A percentile compares a stretch with the other conserved stretches of the same genome.
phyloP scores from a whole-genome alignment of 2,113 vertebrate species.

The Scalopus aquaticus region DNA sequence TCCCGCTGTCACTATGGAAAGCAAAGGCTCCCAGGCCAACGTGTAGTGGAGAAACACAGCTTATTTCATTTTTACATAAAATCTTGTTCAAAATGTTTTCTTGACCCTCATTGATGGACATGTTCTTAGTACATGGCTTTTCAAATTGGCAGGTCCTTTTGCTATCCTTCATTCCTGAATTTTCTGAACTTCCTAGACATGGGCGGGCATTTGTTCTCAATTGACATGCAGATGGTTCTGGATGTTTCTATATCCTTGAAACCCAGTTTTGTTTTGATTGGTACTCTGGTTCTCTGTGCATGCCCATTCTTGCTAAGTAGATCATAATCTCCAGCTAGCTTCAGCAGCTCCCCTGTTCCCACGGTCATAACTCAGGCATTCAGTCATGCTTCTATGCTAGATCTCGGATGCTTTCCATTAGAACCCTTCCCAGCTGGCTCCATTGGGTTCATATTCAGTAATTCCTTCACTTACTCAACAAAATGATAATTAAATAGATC shows the following conservation, averaged over 20 bases:
- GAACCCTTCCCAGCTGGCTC: neutral
- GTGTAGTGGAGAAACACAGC: neutral
- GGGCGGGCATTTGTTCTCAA: neutral
- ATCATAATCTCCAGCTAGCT: constrained; percentile 59
- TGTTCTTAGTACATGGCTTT: neutral
- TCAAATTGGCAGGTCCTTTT: neutral
- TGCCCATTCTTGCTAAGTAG: constrained; percentile 62
- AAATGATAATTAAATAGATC: constrained; percentile 1
- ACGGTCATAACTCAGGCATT: constrained; percentile 24
- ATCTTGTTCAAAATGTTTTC: neutral
- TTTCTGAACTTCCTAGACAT: neutral
- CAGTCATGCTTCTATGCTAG: neutral
- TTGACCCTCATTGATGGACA: neutral
- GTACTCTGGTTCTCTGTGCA: constrained; percentile 37
- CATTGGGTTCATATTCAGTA: neutral
- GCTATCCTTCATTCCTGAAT: neutral
- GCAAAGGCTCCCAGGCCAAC: neutral
- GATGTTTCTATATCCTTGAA: neutral
- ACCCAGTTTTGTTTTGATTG: constrained; percentile 48
- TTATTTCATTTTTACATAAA: neutral
- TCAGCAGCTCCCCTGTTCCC: constrained; percentile 58
- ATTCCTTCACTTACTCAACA: neutral
- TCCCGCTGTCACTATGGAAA: neutral
- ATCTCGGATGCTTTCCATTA: neutral
- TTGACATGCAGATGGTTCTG: neutral